Evolutionary conservation across 1,140 invertebrate species (phyloP).

Genomic region (Drosophila suzukii): DNA sequence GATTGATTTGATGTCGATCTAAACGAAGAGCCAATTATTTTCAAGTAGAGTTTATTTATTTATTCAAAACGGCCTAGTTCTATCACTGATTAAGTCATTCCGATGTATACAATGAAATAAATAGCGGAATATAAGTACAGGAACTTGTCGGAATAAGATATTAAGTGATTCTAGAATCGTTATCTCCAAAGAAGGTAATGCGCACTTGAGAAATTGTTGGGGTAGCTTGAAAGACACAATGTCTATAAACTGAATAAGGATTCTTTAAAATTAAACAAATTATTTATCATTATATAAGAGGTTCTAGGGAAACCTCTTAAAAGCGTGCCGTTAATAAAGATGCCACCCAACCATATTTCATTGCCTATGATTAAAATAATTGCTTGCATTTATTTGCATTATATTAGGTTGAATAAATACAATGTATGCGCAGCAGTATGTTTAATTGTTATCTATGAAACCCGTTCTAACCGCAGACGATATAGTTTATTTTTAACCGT

Average conservation of each 20-base stretch:
- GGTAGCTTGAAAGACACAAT: background rate
- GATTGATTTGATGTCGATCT: no score
- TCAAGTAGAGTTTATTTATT: no score
- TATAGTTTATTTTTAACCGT: background rate
- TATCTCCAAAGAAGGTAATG: background rate
- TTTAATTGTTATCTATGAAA: slow-evolving; percentile 2
- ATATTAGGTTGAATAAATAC: background rate
- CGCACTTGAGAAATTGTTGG: background rate
- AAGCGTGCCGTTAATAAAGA: background rate
- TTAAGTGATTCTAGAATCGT: background rate
- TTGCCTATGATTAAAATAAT: background rate
- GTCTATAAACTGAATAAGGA: background rate
- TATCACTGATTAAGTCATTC: background rate
- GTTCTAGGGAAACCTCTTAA: background rate
- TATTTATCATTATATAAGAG: background rate
- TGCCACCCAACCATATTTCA: background rate
- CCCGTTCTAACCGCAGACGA: background rate
- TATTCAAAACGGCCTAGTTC: no score
- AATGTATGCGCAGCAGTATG: background rate
- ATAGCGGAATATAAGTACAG: background rate
- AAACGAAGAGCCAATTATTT: no score
- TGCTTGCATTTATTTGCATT: background rate
- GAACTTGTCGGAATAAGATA: background rate
- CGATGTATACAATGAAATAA: background rate
- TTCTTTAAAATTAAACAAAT: background rate